A percentile compares a stretch with the other conserved stretches of the same genome.
These are phyloP conservation scores for Chloroceryle inda DNA, from an alignment of 2,797 vertebrate genomes.

Conservation along the genomic window DNA sequence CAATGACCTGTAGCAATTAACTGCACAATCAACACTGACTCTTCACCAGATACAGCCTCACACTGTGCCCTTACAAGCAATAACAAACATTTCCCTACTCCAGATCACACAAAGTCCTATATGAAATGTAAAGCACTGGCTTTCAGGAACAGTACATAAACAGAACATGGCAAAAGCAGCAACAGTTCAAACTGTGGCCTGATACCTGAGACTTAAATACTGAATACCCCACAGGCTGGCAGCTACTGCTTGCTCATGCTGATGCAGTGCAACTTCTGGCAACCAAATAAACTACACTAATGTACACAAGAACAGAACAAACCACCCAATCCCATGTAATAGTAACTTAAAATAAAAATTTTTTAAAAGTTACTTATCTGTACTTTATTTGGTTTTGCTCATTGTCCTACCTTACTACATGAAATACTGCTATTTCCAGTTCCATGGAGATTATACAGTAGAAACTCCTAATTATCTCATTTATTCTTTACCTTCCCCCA, in stretches of 20 bases:
- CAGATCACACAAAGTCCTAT: background rate
- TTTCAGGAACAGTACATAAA: background rate
- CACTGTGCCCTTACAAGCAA: background rate
- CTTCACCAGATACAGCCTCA: background rate
- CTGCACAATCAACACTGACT: background rate
- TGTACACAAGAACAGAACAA: background rate
- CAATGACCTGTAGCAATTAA: background rate
- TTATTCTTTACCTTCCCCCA: slow-evolving; percentile 65
- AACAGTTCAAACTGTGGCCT: background rate
- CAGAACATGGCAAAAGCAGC: background rate
- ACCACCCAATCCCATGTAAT: background rate
- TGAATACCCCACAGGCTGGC: background rate
- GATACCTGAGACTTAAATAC: background rate
- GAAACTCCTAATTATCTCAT: slow-evolving; percentile 64
- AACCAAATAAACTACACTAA: background rate
- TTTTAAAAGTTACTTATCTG: background rate
- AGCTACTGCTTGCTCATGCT: background rate
- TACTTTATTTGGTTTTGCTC: background rate
- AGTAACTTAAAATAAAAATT: background rate
- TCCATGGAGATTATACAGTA: slow-evolving; percentile 9
- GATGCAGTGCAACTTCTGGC: background rate
- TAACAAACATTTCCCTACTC: background rate
- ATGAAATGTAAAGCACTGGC: background rate
- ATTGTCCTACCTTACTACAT: background rate
- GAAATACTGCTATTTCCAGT: slow-evolving; percentile 46